Evolutionary conservation across 1,140 invertebrate species (phyloP).

Genomic region (Lordiphosa clarofinis): DNA sequence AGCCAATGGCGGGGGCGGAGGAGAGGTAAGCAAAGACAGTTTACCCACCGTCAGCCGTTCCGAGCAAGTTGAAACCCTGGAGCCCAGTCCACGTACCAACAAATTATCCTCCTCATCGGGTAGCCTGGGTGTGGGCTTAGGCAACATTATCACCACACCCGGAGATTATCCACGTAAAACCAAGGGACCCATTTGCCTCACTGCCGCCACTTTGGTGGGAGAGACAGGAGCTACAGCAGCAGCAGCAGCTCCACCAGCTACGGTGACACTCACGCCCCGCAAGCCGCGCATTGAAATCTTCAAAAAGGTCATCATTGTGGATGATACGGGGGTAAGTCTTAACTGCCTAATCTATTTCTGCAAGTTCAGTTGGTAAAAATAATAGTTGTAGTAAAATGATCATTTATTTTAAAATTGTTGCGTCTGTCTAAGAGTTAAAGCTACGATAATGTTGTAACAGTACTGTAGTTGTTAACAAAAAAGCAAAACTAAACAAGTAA

Average conservation of each 20-base stretch:
- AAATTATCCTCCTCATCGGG: constrained; percentile 72
- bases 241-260: not conserved
- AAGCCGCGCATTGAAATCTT: constrained; percentile 81
- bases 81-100: constrained; percentile 53
- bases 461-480: no score
- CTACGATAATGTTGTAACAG: no score
- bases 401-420: no score
- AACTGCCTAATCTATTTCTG: no score
- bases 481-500: no score
- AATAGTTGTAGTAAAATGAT: no score
- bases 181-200: constrained; percentile 73
- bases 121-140: constrained; percentile 57
- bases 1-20: constrained; percentile 38
- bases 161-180: constrained; percentile 75
- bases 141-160: constrained; percentile 71
- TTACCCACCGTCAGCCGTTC: constrained; percentile 1
- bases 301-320: constrained; percentile 82
- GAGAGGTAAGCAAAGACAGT: constrained; percentile 21
- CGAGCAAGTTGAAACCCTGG: constrained; percentile 27
- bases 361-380: no score
- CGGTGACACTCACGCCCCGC: constrained; percentile 7
- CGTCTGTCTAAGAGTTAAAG: no score
- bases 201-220: constrained; percentile 16
- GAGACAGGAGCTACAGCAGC: not conserved
- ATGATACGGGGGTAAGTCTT: constrained; percentile 81